A percentile compares a stretch with the other conserved stretches of the same genome.
phyloP scores from a whole-genome alignment of 2,113 vertebrate genomes.

The Notothenia rossii region DNA sequence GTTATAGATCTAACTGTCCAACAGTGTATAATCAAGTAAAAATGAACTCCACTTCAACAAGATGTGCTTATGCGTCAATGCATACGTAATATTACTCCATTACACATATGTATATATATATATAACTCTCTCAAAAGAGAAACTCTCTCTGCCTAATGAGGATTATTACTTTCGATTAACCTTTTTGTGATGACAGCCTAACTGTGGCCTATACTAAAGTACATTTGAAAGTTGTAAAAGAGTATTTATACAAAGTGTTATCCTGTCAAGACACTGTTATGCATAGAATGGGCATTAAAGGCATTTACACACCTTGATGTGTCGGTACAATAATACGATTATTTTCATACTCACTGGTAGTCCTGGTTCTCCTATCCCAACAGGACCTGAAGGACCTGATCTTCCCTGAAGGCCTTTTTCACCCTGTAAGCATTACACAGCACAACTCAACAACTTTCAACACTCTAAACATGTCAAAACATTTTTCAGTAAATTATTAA shows the following conservation, averaged over 20 bases:
- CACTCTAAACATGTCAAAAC: not conserved
- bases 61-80: not conserved
- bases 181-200: not conserved
- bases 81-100: too few species aligned
- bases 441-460: conserved; percentile 6
- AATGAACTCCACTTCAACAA: not conserved
- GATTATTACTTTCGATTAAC: not conserved
- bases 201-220: not conserved
- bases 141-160: not conserved
- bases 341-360: conserved; percentile 84
- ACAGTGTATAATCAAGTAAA: not conserved
- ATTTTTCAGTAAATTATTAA: not conserved
- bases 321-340: too few species aligned
- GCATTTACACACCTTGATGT: not conserved
- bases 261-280: too few species aligned
- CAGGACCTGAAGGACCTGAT: conserved; percentile 82
- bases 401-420: conserved; percentile 87
- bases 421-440: conserved; percentile 80
- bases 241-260: too few species aligned
- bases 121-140: not conserved
- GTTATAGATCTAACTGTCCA: not conserved
- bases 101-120: not conserved
- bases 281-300: too few species aligned
- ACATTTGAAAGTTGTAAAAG: too few species aligned
- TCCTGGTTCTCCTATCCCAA: conserved; percentile 87